Base-by-base conservation (phyloP, 2,113 vertebrate species). In the Talpa occidentalis region DNA sequence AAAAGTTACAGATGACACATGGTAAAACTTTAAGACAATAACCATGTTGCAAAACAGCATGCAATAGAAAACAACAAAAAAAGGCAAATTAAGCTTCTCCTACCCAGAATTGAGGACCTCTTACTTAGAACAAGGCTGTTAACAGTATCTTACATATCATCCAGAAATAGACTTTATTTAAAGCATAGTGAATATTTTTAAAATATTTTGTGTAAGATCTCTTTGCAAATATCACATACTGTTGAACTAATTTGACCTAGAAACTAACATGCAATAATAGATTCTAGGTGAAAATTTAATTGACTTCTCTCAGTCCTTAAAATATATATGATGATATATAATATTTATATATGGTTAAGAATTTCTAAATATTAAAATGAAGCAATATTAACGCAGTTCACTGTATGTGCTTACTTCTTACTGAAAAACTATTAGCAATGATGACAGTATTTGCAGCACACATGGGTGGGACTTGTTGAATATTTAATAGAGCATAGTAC, bases 1-100 rank as follows among this genome's bases (percentile, higher is more conserved):
- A 93, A 93, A 93, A 66, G 17, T 80, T 96, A 76, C 86, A 96
- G 89, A 91, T 87, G 92, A 37, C 9, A 89, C 35, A 44, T 56
- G 30, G 35, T 67, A 92, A 91, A 64, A 52, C 24, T 78, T 88
- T 83, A 76, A 88, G 89, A 47, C 35, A 96, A 49, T 89, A 89
- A 47, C 17, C 35, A 86, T 32, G 32, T 82, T 89, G n/a, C 81
- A 60, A 94, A 92, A 86, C 26, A 49, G 24, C 80, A n/a, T 67
- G 1, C 44, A 89, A 59, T 35, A 72, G 42, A 76, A 84, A 8
- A 37, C 3, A 78, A 74, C 21, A 54, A 66, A 35, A 70, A 94
- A 83, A 64, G 24, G 24, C 21, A 81, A 83, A 59, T 70, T 83
- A 32, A 88, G 9, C 32, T 83, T 81, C 17, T 92, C 21, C 40